These are phyloP conservation scores for Pediacus dermestoides DNA, from an alignment of 2,888 invertebrate species.

Conservation along the genomic window DNA sequence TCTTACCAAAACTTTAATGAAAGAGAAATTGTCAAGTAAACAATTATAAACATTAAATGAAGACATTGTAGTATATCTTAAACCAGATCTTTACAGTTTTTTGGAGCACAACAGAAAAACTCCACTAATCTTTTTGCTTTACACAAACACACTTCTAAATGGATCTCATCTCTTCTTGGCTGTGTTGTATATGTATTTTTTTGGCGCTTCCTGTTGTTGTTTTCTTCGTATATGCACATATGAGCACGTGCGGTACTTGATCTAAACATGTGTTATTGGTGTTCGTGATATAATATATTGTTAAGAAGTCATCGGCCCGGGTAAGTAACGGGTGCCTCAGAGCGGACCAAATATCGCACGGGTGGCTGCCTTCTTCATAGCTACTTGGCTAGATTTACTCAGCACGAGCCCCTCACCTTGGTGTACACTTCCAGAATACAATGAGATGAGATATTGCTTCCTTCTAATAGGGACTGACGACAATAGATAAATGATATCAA, in stretches of 20 bases:
- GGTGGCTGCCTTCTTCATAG: conserved; percentile 44
- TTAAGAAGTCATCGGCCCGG: conserved; percentile 47
- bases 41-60: too few relatives aligned
- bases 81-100: too few relatives aligned
- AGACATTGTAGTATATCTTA: too few relatives aligned
- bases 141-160: too few relatives aligned
- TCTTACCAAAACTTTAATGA: too few relatives aligned
- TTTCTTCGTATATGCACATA: too few relatives aligned
- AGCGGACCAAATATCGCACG: conserved; percentile 48
- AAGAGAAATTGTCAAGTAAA: too few relatives aligned
- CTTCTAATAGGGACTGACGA: conserved; percentile 24
- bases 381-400: conserved; percentile 38
- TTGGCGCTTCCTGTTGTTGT: too few relatives aligned
- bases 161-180: too few relatives aligned
- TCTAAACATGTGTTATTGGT: conserved; percentile 24
- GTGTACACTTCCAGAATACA: conserved; percentile 29
- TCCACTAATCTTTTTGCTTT: too few relatives aligned
- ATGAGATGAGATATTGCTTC: conserved; percentile 35
- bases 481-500: conserved; percentile 26
- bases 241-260: conserved; percentile 17
- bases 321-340: conserved; percentile 45
- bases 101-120: too few relatives aligned
- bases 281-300: conserved; percentile 39
- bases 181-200: too few relatives aligned
- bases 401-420: conserved; percentile 40